Evolutionary conservation across 2,888 invertebrate genomes (phyloP).

Genomic region (Macrosoma leucophasiata): DNA sequence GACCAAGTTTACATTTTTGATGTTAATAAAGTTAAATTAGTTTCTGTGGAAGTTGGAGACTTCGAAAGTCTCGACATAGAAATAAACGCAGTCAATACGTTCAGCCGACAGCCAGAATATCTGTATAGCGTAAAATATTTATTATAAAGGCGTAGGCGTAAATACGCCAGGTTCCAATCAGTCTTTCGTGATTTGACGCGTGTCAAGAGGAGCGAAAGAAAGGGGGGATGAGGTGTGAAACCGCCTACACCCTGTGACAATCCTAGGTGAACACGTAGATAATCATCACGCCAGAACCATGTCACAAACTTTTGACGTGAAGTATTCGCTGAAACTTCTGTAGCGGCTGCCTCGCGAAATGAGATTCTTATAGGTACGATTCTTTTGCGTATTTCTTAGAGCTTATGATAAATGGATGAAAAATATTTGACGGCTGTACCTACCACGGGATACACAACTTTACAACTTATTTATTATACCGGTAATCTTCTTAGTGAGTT

Average conservation of each 20-base stretch:
- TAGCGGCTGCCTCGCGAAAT: slow-evolving; percentile 30
- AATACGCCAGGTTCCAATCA: slow-evolving; percentile 41
- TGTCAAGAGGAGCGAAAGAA: slow-evolving; percentile 35
- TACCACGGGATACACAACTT: too few relatives aligned
- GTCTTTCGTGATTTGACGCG: slow-evolving; percentile 48
- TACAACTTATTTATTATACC: too few relatives aligned
- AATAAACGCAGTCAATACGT: too few relatives aligned
- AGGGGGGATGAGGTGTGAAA: slow-evolving; percentile 29
- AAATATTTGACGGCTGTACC: slow-evolving; percentile 32
- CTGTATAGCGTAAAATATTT: too few relatives aligned
- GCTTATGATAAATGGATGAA: slow-evolving; percentile 28
- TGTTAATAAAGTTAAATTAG: too few relatives aligned
- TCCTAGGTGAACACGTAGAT: slow-evolving; percentile 45
- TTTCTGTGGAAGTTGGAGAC: too few relatives aligned
- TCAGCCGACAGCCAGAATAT: too few relatives aligned
- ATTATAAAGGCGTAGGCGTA: slow-evolving; percentile 6
- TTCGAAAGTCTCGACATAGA: too few relatives aligned
- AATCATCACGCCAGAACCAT: slow-evolving; percentile 57
- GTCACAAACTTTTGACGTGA: slow-evolving; percentile 33
- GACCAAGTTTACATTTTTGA: too few relatives aligned
- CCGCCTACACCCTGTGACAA: slow-evolving; percentile 35
- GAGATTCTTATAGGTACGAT: too few relatives aligned
- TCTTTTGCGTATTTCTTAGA: slow-evolving; percentile 31
- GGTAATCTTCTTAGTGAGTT: too few relatives aligned
- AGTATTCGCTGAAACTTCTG: slow-evolving; percentile 19